Percentiles rank a stretch among this genome's conserved stretches.
Conservation (phyloP, 2,113 vertebrate genomes). For the Plectropomus leopardus region DNA sequence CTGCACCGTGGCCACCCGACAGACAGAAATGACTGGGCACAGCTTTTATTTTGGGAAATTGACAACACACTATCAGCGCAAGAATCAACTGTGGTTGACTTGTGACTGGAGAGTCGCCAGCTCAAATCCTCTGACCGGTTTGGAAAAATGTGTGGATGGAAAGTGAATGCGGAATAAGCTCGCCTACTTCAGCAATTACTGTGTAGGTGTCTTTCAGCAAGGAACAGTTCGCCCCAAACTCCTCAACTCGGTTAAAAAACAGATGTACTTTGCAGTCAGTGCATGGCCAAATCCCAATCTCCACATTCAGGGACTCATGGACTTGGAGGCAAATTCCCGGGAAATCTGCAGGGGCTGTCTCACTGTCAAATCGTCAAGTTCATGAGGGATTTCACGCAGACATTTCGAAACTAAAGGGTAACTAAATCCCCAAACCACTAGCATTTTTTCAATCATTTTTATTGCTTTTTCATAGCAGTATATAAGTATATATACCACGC, state of each 20-base stretch:
- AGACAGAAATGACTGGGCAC: neutral
- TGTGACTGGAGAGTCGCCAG: neutral
- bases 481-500: too few relatives aligned
- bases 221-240: conserved; percentile 9
- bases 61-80: neutral
- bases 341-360: too few relatives aligned
- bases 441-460: too few relatives aligned
- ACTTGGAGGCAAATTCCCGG: too few relatives aligned
- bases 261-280: neutral
- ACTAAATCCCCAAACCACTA: too few relatives aligned
- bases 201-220: conserved; percentile 37
- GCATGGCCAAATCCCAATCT: neutral
- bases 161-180: conserved; percentile 34
- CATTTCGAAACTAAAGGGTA: too few relatives aligned
- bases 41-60: neutral
- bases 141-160: conserved; percentile 64
- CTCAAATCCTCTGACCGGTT: conserved; percentile 17
- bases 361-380: too few relatives aligned
- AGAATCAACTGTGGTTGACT: conserved; percentile 15
- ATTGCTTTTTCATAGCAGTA: too few relatives aligned
- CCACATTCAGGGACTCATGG: too few relatives aligned
- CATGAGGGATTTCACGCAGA: too few relatives aligned
- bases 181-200: conserved; percentile 7
- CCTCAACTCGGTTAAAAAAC: neutral
- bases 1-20: neutral